A percentile compares a stretch with the other conserved stretches of the same genome.
phyloP scores from a whole-genome alignment of 2,113 vertebrate genomes.

The Suricata suricatta region DNA sequence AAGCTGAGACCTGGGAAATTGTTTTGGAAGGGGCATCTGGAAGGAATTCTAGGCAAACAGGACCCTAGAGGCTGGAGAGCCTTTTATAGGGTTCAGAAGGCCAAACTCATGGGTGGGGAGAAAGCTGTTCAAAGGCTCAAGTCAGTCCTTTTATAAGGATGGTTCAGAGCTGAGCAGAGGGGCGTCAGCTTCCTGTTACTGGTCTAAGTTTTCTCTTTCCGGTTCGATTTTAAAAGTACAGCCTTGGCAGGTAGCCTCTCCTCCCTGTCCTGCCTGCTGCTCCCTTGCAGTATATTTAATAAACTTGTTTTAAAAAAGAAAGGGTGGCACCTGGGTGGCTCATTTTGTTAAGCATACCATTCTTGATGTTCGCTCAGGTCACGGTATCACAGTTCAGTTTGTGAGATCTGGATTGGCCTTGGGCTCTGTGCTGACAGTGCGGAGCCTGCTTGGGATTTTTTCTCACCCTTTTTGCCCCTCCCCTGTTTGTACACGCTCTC shows the following conservation, averaged over 20 bases:
- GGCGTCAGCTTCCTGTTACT: neutral
- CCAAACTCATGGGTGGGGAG: neutral
- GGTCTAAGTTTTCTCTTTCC: neutral
- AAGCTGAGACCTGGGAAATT: neutral
- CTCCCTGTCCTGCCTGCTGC: too few relatives aligned
- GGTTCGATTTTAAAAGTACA: conserved; percentile 2
- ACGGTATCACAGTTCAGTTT: too few relatives aligned
- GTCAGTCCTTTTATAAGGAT: neutral
- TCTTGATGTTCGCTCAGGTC: too few relatives aligned
- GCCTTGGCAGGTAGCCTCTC: neutral
- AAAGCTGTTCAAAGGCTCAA: neutral
- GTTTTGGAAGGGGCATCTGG: conserved; percentile 23
- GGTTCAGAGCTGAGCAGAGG: neutral
- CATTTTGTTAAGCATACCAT: too few relatives aligned
- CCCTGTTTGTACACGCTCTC: too few relatives aligned
- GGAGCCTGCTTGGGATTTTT: too few relatives aligned
- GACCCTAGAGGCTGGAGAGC: neutral
- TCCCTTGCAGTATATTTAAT: too few relatives aligned
- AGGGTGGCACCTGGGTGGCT: too few relatives aligned
- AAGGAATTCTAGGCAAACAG: neutral
- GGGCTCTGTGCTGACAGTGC: too few relatives aligned
- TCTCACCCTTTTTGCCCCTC: too few relatives aligned
- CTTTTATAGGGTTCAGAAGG: neutral
- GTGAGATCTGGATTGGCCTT: too few relatives aligned
- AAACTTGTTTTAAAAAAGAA: too few relatives aligned